Percentiles rank a stretch among this genome's conserved stretches.
Conservation (phyloP, 2,113 vertebrate species). For the Phrynosoma platyrhinos region DNA sequence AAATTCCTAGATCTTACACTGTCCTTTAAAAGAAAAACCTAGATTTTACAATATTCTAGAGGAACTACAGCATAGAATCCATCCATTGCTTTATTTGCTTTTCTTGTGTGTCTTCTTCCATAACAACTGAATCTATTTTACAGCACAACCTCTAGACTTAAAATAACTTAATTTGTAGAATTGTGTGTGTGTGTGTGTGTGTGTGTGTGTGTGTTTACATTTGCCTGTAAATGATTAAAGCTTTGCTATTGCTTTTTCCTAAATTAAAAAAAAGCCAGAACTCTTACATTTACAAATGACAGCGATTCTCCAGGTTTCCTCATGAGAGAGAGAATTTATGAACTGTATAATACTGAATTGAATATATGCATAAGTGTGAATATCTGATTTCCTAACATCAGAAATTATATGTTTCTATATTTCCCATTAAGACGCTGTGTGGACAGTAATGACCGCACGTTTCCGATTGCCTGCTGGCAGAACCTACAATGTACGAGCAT, state of each 20-base stretch:
- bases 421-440: constrained; percentile 84
- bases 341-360: background rate
- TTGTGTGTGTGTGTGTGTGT: too few relatives aligned
- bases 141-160: background rate
- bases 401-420: constrained; percentile 9
- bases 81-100: background rate
- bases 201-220: background rate
- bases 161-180: background rate
- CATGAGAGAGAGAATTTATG: background rate
- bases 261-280: background rate
- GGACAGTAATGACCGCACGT: constrained; percentile 99
- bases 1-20: background rate
- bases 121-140: background rate
- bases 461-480: constrained; percentile 99
- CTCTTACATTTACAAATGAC: background rate
- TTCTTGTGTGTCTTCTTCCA: background rate
- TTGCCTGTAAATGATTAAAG: background rate
- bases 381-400: too few relatives aligned
- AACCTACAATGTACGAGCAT: constrained; percentile 99
- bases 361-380: background rate
- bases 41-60: too few relatives aligned
- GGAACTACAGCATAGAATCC: background rate
- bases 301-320: background rate
- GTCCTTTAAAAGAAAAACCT: background rate
- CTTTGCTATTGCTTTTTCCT: background rate